phyloP scores from a whole-genome alignment of 2,888 invertebrate genomes.

The Drosophila villosipedis region DNA sequence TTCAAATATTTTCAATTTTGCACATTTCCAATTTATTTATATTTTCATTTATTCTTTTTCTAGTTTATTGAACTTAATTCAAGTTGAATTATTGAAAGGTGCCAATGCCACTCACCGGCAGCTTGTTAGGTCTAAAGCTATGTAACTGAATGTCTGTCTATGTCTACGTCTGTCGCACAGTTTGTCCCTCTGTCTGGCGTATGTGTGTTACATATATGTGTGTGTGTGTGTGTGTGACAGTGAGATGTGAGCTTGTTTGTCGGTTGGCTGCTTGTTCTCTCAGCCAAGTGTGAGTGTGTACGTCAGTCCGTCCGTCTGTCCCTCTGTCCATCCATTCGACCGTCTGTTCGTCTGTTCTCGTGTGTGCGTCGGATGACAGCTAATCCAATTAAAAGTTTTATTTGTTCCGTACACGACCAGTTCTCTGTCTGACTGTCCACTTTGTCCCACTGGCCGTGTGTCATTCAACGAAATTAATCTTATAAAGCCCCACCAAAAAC shows the following conservation, averaged over 20 bases:
- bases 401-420: constrained; percentile 72
- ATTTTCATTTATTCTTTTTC: constrained; percentile 22
- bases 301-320: not conserved
- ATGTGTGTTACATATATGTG: constrained; percentile 9
- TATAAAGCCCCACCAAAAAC: constrained; percentile 62
- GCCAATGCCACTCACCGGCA: constrained; percentile 53
- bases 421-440: constrained; percentile 22
- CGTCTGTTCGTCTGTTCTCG: constrained; percentile 16
- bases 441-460: constrained; percentile 35
- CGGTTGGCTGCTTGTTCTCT: constrained; percentile 61
- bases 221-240: constrained; percentile 56
- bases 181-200: constrained; percentile 1
- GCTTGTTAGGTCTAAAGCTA: constrained; percentile 49
- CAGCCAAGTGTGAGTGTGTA: constrained; percentile 26
- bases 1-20: constrained; percentile 35
- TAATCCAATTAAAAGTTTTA: constrained; percentile 84
- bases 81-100: constrained; percentile 76
- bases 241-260: constrained; percentile 77
- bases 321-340: not conserved
- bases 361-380: constrained; percentile 71
- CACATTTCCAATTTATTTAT: constrained; percentile 28
- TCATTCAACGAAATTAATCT: constrained; percentile 72
- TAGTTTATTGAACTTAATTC: constrained; percentile 66
- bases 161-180: constrained; percentile 19
- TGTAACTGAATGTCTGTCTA: constrained; percentile 38